Conservation (phyloP, 2,113 vertebrate species). For the Xiphorhynchus elegans region DNA sequence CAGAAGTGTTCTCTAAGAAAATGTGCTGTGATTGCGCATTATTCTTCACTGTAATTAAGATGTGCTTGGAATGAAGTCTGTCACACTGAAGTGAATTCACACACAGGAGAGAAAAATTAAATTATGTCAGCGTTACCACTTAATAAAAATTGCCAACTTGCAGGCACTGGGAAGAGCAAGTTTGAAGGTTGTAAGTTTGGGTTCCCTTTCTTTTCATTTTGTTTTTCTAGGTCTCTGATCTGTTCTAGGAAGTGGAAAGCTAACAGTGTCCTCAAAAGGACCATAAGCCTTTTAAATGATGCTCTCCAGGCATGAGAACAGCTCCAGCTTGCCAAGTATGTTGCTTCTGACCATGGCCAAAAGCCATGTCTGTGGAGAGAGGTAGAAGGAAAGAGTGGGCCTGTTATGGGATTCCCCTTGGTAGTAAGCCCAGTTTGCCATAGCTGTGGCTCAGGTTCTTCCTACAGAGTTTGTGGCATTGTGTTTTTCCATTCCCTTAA, state of each 20-base stretch:
- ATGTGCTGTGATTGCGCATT: neutral
- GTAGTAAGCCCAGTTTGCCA: neutral
- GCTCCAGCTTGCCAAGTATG: neutral
- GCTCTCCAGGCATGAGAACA: neutral
- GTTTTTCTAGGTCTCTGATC: neutral
- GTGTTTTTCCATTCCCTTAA: neutral
- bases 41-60: neutral
- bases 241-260: neutral
- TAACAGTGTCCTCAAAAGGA: fast-evolving
- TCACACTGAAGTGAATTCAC: neutral
- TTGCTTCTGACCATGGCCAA: neutral
- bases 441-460: neutral
- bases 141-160: neutral
- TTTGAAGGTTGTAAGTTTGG: neutral
- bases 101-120: neutral
- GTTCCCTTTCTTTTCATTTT: neutral
- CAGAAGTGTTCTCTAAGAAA: neutral
- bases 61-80: neutral
- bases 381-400: neutral
- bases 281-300: neutral
- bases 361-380: neutral
- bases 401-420: neutral
- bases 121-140: neutral
- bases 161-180: neutral
- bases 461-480: neutral